Evolutionary conservation across 2,113 vertebrate genomes (phyloP).

Genomic region (Scomber scombrus): DNA sequence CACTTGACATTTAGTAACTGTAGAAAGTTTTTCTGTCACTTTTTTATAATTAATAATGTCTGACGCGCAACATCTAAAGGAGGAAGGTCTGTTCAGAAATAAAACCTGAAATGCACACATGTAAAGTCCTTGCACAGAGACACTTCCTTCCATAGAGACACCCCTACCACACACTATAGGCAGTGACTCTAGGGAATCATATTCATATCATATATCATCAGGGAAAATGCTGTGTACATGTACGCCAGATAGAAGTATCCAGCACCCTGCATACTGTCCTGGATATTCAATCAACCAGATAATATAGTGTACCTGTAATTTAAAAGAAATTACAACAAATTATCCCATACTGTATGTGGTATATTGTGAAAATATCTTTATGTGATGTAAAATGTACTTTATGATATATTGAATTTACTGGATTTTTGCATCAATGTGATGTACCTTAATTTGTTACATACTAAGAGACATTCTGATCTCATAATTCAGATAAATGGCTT

Average conservation of each 20-base stretch:
- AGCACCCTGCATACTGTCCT: neutral
- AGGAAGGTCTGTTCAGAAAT: neutral
- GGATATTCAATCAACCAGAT: neutral
- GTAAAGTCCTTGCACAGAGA: no score
- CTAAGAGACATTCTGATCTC: no score
- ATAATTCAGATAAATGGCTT: no score
- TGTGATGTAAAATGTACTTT: neutral
- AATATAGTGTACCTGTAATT: no score
- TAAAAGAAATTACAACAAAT: no score
- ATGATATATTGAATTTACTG: neutral
- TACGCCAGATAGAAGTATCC: neutral
- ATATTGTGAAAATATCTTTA: neutral
- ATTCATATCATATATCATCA: neutral
- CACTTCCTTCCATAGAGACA: neutral
- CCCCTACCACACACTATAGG: no score
- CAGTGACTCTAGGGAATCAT: neutral
- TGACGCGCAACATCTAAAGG: neutral
- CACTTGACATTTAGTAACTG: slow-evolving; percentile 9
- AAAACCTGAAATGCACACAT: neutral
- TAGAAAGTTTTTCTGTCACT: neutral
- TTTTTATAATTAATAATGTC: neutral
- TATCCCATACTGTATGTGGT: neutral
- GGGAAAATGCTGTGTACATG: neutral
- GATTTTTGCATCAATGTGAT: neutral
- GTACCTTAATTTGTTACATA: no score